Conservation (phyloP, 2,888 invertebrate genomes). For the Cybosia mesomella region DNA sequence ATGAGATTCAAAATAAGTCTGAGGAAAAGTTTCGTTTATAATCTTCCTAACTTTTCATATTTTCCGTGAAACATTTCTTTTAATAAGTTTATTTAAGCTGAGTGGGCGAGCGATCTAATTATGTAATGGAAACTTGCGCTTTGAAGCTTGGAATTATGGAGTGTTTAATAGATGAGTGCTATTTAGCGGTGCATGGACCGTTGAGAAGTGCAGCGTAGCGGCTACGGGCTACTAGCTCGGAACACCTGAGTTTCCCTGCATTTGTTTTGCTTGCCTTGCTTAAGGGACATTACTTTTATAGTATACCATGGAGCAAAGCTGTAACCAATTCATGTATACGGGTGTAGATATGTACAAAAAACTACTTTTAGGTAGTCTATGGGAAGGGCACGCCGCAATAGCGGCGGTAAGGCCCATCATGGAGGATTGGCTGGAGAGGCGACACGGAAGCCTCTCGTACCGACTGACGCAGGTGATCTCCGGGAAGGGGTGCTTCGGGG, state of each 20-base stretch:
- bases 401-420: too few relatives aligned
- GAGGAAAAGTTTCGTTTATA: slow-evolving; percentile 22
- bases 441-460: too few relatives aligned
- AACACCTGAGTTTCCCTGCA: slow-evolving; percentile 79
- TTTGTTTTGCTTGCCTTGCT: slow-evolving; percentile 37
- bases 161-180: slow-evolving; percentile 32
- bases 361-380: too few relatives aligned
- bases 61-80: slow-evolving; percentile 29
- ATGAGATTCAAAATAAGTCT: slow-evolving; percentile 27
- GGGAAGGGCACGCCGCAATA: too few relatives aligned
- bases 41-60: slow-evolving; percentile 26
- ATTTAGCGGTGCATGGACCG: slow-evolving; percentile 71
- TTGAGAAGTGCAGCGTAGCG: slow-evolving; percentile 71
- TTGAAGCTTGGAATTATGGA: slow-evolving; percentile 26
- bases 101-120: slow-evolving; percentile 18
- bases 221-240: slow-evolving; percentile 77
- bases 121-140: slow-evolving; percentile 26
- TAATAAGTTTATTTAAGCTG: slow-evolving; percentile 20
- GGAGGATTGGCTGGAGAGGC: too few relatives aligned
- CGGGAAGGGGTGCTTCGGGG: too few relatives aligned
- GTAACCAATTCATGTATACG: too few relatives aligned
- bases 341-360: too few relatives aligned
- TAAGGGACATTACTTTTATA: slow-evolving; percentile 7
- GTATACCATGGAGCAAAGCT: not conserved
- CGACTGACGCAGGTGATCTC: too few relatives aligned